Conservation (phyloP, 2,113 vertebrate genomes). For the Callopanchax toddi region DNA sequence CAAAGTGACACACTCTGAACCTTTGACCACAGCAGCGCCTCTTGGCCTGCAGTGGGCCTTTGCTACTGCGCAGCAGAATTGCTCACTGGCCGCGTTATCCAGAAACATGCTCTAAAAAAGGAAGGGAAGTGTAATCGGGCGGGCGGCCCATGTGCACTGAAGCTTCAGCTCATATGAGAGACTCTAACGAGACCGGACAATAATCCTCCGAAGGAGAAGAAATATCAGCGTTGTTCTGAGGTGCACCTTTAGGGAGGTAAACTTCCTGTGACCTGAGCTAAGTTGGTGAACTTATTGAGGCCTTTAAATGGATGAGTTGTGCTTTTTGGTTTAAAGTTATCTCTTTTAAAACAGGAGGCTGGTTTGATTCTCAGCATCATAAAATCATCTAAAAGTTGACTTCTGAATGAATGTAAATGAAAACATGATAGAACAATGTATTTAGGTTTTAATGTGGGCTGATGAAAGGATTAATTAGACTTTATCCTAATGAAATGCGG, state of each 20-base stretch:
- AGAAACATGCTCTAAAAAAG: constrained; percentile 58
- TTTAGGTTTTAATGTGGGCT: not conserved
- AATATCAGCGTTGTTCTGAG: constrained; percentile 54
- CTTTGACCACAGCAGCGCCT: constrained; percentile 23
- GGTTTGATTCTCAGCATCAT: constrained; percentile 13
- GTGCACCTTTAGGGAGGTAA: constrained; percentile 45
- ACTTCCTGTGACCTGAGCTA: constrained; percentile 55
- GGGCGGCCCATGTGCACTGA: constrained; percentile 49
- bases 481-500: constrained; percentile 39
- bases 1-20: constrained; percentile 43
- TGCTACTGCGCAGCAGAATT: constrained; percentile 49
- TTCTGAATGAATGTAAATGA: no score
- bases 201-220: constrained; percentile 47
- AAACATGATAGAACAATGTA: not conserved
- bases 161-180: constrained; percentile 57
- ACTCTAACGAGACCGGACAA: constrained; percentile 74
- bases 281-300: constrained; percentile 27
- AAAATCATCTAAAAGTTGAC: no score
- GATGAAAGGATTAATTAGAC: constrained; percentile 19
- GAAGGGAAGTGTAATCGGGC: constrained; percentile 57
- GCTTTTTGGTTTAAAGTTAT: no score
- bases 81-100: constrained; percentile 70
- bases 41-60: constrained; percentile 48
- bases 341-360: not conserved
- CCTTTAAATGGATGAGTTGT: no score